Percentiles rank a stretch among this genome's conserved stretches.
phyloP scores from a whole-genome alignment of 2,888 invertebrate species.

The Nemapogon koenigi region DNA sequence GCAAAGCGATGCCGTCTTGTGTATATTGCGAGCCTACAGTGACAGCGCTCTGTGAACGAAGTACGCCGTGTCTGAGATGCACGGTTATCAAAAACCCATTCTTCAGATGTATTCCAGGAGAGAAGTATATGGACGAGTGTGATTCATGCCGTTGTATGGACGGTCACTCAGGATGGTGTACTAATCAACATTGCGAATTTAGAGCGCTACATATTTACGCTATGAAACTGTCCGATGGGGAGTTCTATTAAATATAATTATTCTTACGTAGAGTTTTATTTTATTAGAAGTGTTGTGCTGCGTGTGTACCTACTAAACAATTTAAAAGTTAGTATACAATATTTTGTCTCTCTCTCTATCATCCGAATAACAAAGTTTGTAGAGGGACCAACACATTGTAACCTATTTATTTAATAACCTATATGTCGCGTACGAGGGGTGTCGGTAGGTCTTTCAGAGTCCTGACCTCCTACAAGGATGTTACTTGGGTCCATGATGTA shows the following conservation, averaged over 20 bases:
- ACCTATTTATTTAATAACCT: too few relatives aligned
- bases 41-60: slow-evolving; percentile 47
- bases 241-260: slow-evolving; percentile 41
- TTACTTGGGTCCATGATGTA: too few relatives aligned
- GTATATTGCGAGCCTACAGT: slow-evolving; percentile 53
- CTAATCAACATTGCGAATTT: slow-evolving; percentile 54
- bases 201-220: slow-evolving; percentile 49
- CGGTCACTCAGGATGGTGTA: slow-evolving; percentile 51
- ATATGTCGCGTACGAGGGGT: too few relatives aligned
- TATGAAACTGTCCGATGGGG: slow-evolving; percentile 46
- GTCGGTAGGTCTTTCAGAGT: too few relatives aligned
- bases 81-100: slow-evolving; percentile 51
- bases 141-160: slow-evolving; percentile 56
- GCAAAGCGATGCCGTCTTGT: slow-evolving; percentile 50
- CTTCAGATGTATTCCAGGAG: slow-evolving; percentile 56
- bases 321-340: too few relatives aligned
- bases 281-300: too few relatives aligned
- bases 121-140: slow-evolving; percentile 60
- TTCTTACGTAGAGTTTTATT: too few relatives aligned
- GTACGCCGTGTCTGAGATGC: slow-evolving; percentile 36
- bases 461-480: too few relatives aligned
- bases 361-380: too few relatives aligned
- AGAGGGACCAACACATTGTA: too few relatives aligned
- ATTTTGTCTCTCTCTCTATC: too few relatives aligned
- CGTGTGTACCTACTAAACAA: too few relatives aligned